A percentile compares a stretch with the other conserved stretches of the same genome.
phyloP scores from a whole-genome alignment of 2,888 invertebrate species.

The Fragum whitleyi region DNA sequence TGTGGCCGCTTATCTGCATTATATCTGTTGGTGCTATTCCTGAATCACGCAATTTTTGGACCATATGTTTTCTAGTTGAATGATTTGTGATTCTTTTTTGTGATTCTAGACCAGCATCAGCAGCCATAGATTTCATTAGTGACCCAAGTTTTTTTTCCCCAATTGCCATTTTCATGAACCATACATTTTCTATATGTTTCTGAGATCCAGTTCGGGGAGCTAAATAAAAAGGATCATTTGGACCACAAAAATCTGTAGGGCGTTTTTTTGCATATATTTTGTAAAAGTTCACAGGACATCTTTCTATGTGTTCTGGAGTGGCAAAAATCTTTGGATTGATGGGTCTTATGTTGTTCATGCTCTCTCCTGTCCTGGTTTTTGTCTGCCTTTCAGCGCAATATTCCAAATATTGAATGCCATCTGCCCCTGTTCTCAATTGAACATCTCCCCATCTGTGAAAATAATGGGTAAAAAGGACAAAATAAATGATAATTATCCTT shows the following conservation, averaged over 20 bases:
- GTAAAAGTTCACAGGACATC: constrained; percentile 38
- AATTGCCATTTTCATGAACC: constrained; percentile 33
- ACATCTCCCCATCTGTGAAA: too few relatives aligned
- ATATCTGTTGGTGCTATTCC: constrained; percentile 43
- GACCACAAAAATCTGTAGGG: constrained; percentile 30
- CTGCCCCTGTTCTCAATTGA: too few relatives aligned
- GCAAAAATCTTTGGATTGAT: constrained; percentile 18
- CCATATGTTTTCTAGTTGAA: constrained; percentile 30
- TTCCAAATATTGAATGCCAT: constrained; percentile 35
- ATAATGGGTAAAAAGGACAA: too few relatives aligned
- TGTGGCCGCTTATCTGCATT: too few relatives aligned
- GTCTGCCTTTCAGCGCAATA: constrained; percentile 27
- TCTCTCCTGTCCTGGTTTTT: too few relatives aligned
- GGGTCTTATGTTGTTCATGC: constrained; percentile 31
- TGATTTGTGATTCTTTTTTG: constrained; percentile 39
- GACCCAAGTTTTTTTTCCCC: constrained; percentile 34
- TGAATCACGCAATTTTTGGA: constrained; percentile 30
- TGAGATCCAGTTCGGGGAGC: constrained; percentile 13
- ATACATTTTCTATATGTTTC: background rate
- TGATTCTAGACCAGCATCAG: constrained; percentile 23
- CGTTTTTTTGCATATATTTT: constrained; percentile 34
- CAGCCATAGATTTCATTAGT: constrained; percentile 40
- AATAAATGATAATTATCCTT: too few relatives aligned
- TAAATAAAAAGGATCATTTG: too few relatives aligned
- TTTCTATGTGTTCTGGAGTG: constrained; percentile 20